Conservation (phyloP, 2,113 vertebrate species). For the Saguinus imperator region DNA sequence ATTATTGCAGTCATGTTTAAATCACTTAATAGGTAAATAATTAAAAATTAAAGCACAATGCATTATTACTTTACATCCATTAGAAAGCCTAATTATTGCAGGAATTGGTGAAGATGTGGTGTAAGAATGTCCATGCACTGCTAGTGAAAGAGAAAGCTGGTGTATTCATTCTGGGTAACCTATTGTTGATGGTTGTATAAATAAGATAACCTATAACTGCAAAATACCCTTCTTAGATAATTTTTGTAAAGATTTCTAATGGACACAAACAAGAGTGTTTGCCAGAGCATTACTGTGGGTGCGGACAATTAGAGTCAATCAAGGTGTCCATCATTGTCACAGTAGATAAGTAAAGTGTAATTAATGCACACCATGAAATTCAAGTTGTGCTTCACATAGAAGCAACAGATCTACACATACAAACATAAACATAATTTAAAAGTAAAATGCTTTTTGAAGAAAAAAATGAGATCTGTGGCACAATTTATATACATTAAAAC, state of each 20-base stretch:
- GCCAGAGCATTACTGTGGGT: neutral
- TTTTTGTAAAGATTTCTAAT: neutral
- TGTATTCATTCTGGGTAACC: neutral
- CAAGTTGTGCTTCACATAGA: neutral
- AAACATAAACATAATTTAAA: neutral
- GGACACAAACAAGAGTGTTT: neutral
- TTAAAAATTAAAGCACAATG: neutral
- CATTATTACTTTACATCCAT: neutral
- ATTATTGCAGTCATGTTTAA: neutral
- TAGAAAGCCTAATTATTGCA: neutral
- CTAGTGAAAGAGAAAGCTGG: neutral
- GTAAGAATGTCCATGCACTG: too few species aligned
- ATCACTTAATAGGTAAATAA: neutral
- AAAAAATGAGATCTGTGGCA: neutral
- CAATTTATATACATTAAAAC: neutral
- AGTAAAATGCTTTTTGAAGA: neutral
- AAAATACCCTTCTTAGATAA: neutral
- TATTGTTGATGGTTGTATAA: neutral
- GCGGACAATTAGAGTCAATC: neutral
- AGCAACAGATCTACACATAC: neutral
- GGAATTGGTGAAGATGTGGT: neutral
- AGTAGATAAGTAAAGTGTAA: neutral
- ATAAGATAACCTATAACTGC: neutral
- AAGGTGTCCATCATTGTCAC: neutral
- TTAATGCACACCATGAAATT: neutral